Percentiles rank a stretch among this genome's conserved stretches.
Evolutionary conservation across 2,888 invertebrate genomes (phyloP).

Genomic region (Pyrrhia umbra): DNA sequence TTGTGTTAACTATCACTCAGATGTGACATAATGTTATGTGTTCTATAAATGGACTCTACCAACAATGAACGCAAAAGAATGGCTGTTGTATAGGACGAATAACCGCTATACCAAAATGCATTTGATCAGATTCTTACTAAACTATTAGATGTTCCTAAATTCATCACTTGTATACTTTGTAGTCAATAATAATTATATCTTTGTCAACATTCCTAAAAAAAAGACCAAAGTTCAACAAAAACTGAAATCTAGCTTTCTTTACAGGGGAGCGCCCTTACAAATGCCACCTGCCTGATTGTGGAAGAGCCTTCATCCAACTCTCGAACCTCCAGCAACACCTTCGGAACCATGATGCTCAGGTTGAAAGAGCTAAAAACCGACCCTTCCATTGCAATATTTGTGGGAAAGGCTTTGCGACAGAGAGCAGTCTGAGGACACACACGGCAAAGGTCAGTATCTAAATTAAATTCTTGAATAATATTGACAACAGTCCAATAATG

Average conservation of each 20-base stretch:
- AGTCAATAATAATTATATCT: no score
- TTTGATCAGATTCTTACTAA: background rate
- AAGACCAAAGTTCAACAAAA: constrained; percentile 43
- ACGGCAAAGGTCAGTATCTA: constrained; percentile 97
- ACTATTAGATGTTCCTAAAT: background rate
- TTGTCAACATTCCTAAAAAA: background rate
- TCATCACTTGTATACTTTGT: no score
- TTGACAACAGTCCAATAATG: background rate
- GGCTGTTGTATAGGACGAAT: background rate
- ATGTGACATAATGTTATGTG: constrained; percentile 21
- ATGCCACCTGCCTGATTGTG: constrained; percentile 98
- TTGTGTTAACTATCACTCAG: constrained; percentile 44
- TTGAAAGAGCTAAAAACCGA: constrained; percentile 97
- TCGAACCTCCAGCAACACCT: constrained; percentile 99
- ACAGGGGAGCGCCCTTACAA: constrained; percentile 99
- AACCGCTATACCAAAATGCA: background rate
- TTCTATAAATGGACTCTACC: constrained; percentile 26
- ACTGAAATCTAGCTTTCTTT: constrained; percentile 74
- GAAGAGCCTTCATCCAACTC: constrained; percentile 98
- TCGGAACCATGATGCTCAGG: constrained; percentile 98
- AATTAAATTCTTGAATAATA: background rate
- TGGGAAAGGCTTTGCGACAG: constrained; percentile 98
- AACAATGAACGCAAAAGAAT: constrained; percentile 24
- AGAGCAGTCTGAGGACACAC: constrained; percentile 98
- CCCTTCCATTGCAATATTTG: constrained; percentile 99